phyloP scores from a whole-genome alignment of 2,888 invertebrate species.

The Neoaliturus tenellus region DNA sequence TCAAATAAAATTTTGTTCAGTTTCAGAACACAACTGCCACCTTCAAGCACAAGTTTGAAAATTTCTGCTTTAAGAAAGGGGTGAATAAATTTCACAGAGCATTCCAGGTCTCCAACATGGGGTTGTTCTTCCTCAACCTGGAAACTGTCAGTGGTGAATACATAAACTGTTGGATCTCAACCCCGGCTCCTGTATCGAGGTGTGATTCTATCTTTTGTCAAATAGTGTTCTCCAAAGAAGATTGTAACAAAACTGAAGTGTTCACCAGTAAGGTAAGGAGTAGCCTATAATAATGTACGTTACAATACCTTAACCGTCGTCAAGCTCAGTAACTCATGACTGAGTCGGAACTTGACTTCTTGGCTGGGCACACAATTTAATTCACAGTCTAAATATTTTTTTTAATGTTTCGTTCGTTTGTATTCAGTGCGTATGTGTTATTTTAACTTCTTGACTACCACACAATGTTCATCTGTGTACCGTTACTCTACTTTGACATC shows the following conservation, averaged over 20 bases:
- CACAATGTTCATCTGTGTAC: too few relatives aligned
- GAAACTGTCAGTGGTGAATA: neutral
- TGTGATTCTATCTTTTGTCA: neutral
- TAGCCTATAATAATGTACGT: too few relatives aligned
- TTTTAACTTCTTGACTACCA: too few relatives aligned
- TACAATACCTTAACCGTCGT: too few relatives aligned
- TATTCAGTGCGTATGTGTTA: too few relatives aligned
- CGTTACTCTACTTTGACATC: too few relatives aligned
- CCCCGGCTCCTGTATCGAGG: neutral
- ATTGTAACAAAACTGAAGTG: neutral
- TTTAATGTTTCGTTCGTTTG: too few relatives aligned
- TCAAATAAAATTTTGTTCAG: neutral
- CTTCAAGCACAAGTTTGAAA: conserved; percentile 29
- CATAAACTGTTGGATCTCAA: conserved; percentile 29
- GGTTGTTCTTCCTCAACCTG: conserved; percentile 25
- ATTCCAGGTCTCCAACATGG: conserved; percentile 17
- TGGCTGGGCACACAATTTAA: too few relatives aligned
- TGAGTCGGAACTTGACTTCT: too few relatives aligned
- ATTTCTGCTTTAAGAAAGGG: conserved; percentile 13
- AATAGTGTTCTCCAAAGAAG: conserved; percentile 23
- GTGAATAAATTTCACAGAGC: neutral
- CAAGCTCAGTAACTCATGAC: too few relatives aligned
- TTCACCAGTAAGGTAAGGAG: conserved; percentile 9
- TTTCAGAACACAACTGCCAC: conserved; percentile 26
- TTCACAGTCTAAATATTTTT: too few relatives aligned